Base-by-base conservation (phyloP, 2,113 vertebrate species). In the Chaetura pelagica region DNA sequence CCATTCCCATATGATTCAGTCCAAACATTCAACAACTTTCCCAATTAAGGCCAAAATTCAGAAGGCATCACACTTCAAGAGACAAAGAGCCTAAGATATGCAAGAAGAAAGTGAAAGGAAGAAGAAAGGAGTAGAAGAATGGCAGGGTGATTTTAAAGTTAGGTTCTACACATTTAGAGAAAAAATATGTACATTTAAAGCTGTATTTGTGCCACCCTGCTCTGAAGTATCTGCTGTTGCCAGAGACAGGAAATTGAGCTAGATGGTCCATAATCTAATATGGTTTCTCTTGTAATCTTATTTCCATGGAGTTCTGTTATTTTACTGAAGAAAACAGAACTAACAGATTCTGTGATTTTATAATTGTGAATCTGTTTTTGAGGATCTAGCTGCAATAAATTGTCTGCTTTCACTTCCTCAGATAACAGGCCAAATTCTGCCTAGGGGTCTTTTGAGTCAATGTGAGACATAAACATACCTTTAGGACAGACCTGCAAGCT, bases 281-380 rank as follows among this genome's bases (percentile, higher is more conserved):
- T 40, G 38, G 34, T 91, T 94, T 92, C 49, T 89, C 44, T 40
- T 82, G 57, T 95, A 96, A 97, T 92, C 89, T 73, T 89, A 94
- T 95, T 97, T 95, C 80, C 94, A 91, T 61, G 73, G 91, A 95
- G 80, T 94, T 91, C 86, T 87, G 87, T 81, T 95, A 79, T 94
- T 95, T 89, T 94, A 96, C 91, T 82, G 86, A 96, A 91, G 76
- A 87, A 57, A 89, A 61, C 69, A 96, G 84, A 87, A 90, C 91
- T 87, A 92, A 94, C 84, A 96, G 95, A 95, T 96, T 96, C 76
- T 92, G 89, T 94, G 94, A 87, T 89, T 89, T 89, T 93, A 94
- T 96, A 95, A 95, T 92, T 94, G 69, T 94, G 91, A 90, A 95
- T 78, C 80, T 94, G 80, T 49, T 97, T 95, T 94, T 92, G 57